Percentiles rank a stretch among this genome's conserved stretches.
Evolutionary conservation across 2,113 vertebrate genomes (phyloP).

Genomic region (Scophthalmus maximus): DNA sequence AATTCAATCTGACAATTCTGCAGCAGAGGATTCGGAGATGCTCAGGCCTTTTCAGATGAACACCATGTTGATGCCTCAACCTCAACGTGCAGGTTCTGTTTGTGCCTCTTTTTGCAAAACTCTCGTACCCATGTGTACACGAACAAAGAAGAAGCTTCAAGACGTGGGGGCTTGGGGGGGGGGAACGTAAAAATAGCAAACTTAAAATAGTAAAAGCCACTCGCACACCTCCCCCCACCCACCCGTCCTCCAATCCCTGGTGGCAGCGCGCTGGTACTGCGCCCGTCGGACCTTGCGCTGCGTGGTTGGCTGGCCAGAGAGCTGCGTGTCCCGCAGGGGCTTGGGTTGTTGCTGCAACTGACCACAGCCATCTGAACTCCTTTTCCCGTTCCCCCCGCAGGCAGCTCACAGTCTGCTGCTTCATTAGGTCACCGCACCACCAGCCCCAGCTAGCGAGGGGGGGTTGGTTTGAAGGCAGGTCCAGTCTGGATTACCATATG

Average conservation of each 20-base stretch:
- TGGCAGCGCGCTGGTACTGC: constrained; percentile 42
- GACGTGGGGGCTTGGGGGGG: too few relatives aligned
- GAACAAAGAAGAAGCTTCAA: too few relatives aligned
- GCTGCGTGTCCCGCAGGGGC: constrained; percentile 53
- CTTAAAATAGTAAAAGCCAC: too few relatives aligned
- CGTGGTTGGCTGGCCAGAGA: constrained; percentile 53
- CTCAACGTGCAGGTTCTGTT: too few relatives aligned
- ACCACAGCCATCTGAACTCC: constrained; percentile 63
- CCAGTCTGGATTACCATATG: constrained; percentile 74
- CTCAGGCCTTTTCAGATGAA: too few relatives aligned
- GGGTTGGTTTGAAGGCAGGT: constrained; percentile 64
- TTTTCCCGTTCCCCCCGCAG: constrained; percentile 64
- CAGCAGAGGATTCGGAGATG: too few relatives aligned
- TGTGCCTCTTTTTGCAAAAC: too few relatives aligned
- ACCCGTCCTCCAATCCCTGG: constrained; percentile 30
- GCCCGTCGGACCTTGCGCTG: constrained; percentile 49
- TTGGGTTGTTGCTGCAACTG: constrained; percentile 55
- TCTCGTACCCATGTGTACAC: too few relatives aligned
- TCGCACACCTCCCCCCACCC: constrained; percentile 10
- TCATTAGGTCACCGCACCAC: constrained; percentile 72
- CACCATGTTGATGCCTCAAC: too few relatives aligned
- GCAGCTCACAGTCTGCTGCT: constrained; percentile 67
- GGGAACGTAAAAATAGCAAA: too few relatives aligned
- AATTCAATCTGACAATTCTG: too few relatives aligned
- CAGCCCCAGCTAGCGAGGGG: constrained; percentile 57